Evolutionary conservation across 2,888 invertebrate genomes (phyloP).

Genomic region (Mesorhabditis spiculigera): DNA sequence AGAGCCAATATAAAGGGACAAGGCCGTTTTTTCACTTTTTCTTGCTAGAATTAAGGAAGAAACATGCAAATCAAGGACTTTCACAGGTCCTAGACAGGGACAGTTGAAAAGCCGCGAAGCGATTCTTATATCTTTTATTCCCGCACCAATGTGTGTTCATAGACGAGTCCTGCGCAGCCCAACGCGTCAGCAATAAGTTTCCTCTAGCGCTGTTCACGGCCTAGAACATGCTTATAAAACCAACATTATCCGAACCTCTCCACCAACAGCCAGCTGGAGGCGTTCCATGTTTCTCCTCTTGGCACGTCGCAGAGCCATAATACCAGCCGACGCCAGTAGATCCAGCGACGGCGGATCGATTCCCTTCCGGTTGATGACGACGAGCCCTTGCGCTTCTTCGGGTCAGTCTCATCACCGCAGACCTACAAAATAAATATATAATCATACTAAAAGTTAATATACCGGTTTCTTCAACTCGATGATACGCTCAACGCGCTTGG

Average conservation of each 20-base stretch:
- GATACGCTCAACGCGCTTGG: constrained; percentile 84
- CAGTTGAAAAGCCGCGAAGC: no score
- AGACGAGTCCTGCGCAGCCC: constrained; percentile 85
- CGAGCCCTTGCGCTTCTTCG: constrained; percentile 72
- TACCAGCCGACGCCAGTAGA: constrained; percentile 90
- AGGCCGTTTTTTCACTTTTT: no score
- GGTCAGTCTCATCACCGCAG: constrained; percentile 28
- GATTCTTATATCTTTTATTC: no score
- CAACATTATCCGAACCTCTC: constrained; percentile 61
- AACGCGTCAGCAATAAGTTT: constrained; percentile 79
- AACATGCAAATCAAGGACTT: no score
- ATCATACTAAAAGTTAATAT: constrained; percentile 59
- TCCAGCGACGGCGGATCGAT: constrained; percentile 96
- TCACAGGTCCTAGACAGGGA: no score
- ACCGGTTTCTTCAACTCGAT: constrained; percentile 89
- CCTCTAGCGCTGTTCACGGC: constrained; percentile 94
- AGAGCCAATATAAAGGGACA: no score
- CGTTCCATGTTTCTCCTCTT: constrained; percentile 99
- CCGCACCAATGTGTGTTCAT: constrained; percentile 82
- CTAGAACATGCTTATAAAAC: background rate
- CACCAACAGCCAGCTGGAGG: constrained; percentile 88
- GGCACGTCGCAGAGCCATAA: constrained; percentile 87
- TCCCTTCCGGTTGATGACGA: constrained; percentile 76
- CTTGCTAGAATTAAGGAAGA: no score
- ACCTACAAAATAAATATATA: constrained; percentile 12